A percentile compares a stretch with the other conserved stretches of the same genome.
Evolutionary conservation across 2,888 invertebrate species (phyloP).

Genomic region (Saturnia pavonia): DNA sequence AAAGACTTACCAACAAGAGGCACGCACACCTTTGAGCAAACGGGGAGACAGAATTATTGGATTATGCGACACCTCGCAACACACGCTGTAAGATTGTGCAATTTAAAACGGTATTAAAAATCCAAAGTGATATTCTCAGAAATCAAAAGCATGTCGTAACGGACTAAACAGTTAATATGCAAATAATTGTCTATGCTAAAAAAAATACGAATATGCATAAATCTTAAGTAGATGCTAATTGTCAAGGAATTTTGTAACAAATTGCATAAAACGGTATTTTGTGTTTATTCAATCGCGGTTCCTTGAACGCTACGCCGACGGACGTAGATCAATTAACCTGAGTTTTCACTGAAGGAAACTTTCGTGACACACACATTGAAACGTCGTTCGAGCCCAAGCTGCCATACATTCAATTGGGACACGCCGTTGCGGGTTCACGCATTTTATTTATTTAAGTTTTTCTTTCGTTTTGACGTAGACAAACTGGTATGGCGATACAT

Average conservation of each 20-base stretch:
- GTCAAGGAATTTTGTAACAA: neutral
- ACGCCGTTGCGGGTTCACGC: too few relatives aligned
- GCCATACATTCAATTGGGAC: too few relatives aligned
- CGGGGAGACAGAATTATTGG: neutral
- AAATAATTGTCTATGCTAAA: neutral
- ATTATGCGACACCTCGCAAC: neutral
- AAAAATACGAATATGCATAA: neutral
- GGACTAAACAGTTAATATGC: conserved; percentile 2
- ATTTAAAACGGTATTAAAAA: neutral
- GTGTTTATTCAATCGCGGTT: neutral
- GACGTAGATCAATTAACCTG: neutral
- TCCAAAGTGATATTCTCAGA: neutral
- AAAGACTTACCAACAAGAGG: too few relatives aligned
- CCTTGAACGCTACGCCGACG: neutral
- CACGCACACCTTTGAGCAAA: neutral
- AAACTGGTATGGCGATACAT: too few relatives aligned
- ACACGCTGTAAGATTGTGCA: neutral
- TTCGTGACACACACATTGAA: neutral
- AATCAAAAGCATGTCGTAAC: conserved; percentile 10
- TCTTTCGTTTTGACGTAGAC: too few relatives aligned
- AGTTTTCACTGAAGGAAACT: neutral
- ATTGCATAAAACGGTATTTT: neutral
- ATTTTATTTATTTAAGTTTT: too few relatives aligned
- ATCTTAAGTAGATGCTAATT: neutral
- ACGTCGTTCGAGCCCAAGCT: too few relatives aligned